Evolutionary conservation across 1,140 invertebrate genomes (phyloP).

Genomic region (Spodoptera frugiperda): DNA sequence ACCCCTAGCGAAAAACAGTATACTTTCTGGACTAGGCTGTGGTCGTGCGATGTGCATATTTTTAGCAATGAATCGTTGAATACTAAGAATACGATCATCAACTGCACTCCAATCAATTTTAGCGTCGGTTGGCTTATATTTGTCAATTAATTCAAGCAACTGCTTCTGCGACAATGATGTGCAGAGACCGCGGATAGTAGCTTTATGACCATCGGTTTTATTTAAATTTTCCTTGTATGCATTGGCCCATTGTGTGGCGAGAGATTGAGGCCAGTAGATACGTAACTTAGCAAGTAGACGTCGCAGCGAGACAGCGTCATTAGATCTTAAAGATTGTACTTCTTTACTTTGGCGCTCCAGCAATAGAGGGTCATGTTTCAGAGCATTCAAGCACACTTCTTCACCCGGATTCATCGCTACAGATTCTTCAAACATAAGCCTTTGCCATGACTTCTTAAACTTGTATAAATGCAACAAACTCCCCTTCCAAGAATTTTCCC

Average conservation of each 20-base stretch:
- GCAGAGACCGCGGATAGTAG: constrained; percentile 60
- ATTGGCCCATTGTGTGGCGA: constrained; percentile 57
- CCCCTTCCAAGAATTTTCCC: constrained; percentile 56
- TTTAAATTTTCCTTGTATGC: constrained; percentile 55
- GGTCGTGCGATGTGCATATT: constrained; percentile 71
- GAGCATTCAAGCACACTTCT: constrained; percentile 66
- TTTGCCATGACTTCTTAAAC: constrained; percentile 69
- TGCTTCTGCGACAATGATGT: constrained; percentile 55
- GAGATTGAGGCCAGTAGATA: constrained; percentile 65
- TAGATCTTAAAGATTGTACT: constrained; percentile 49
- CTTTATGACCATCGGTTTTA: constrained; percentile 55
- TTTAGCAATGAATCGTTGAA: constrained; percentile 67
- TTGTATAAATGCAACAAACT: constrained; percentile 63
- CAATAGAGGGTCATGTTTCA: constrained; percentile 71
- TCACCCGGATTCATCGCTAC: constrained; percentile 58
- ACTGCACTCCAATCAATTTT: constrained; percentile 63
- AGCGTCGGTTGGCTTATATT: constrained; percentile 62
- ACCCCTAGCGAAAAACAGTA: constrained; percentile 69
- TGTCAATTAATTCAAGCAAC: constrained; percentile 57
- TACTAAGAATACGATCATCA: constrained; percentile 56
- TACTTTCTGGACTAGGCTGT: constrained; percentile 58
- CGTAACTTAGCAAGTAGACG: constrained; percentile 65
- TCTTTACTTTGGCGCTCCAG: constrained; percentile 55
- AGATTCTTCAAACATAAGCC: constrained; percentile 67
- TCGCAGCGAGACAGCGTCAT: constrained; percentile 56